phyloP scores from a whole-genome alignment of 2,113 vertebrate species.

The Thunnus thynnus region DNA sequence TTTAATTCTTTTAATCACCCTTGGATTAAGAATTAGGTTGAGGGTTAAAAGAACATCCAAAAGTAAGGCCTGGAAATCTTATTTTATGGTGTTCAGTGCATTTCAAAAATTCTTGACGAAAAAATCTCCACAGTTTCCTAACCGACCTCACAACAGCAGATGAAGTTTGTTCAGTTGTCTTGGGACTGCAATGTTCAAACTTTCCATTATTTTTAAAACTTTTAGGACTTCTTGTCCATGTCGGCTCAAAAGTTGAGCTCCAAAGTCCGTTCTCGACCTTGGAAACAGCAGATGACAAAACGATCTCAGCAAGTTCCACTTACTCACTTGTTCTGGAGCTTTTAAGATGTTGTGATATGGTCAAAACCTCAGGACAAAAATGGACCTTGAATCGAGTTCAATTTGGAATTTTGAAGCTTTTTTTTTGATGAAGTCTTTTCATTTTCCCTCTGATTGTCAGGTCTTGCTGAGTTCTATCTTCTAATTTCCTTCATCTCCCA shows the following conservation, averaged over 20 bases:
- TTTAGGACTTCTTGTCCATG: too few relatives aligned
- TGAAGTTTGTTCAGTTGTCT: background rate
- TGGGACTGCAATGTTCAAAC: background rate
- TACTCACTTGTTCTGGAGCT: too few relatives aligned
- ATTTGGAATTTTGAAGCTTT: too few relatives aligned
- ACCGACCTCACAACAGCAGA: background rate
- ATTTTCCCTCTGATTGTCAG: background rate
- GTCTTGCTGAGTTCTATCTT: background rate
- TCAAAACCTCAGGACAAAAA: too few relatives aligned
- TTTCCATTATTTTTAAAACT: background rate
- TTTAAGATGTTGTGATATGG: too few relatives aligned
- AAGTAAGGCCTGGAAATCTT: background rate
- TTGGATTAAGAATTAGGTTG: background rate
- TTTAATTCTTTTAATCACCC: background rate
- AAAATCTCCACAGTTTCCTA: background rate
- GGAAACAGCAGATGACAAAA: background rate
- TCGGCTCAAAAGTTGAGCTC: background rate
- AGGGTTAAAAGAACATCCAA: background rate
- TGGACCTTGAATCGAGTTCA: too few relatives aligned
- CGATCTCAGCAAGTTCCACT: background rate
- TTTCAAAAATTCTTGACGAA: too few relatives aligned
- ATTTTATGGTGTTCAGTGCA: too few relatives aligned
- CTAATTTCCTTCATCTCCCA: too few relatives aligned
- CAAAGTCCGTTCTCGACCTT: background rate
- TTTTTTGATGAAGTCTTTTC: background rate